Evolutionary conservation across 2,113 vertebrate genomes (phyloP), one percentile per base, ranked within the genome.

Genomic region (Xiphophorus couchianus): DNA sequence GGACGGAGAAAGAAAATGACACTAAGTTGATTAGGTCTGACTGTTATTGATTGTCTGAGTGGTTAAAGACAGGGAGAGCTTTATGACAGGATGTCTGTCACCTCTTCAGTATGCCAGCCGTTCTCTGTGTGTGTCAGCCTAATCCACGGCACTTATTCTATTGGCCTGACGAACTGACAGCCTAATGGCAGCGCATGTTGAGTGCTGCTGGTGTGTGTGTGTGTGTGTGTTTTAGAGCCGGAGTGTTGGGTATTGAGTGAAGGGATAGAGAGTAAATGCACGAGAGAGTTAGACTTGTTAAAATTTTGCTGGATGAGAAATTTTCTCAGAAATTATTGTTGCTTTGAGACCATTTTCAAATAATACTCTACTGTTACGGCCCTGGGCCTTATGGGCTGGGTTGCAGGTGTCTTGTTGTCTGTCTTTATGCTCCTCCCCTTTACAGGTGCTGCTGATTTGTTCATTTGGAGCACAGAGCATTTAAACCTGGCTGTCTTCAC

Each of bases 141-240:
- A 91, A 93, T 93, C 90, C 86, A 76, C 75, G 29, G 63, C 84
- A 86, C 89, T 91, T 92, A 90, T 92, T 92, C 91, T 90, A 84
- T 90, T 93, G 91, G 92, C 89, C 83, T 73, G 88, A 85, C 89
- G 88, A 90, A 91, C 84, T 89, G 89, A 91, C 90, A 88, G 87
- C 76, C 90, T 91, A 91, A 92, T 90, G 76, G 81, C 71, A 54
- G 84, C 70, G 69, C 78, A 78, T 42, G 80, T 73, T 74, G 84
- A 88, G 77, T 88, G 84, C 70, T 13, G 44, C 44, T 48, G 44
- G 14, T 19, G 44, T 14, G 42, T 44, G 42, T 17, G 42, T 44
- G 12, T 44, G 15, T 70, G 48, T 85, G 37, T 74, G n/a, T 71
- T 30, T 76, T 44, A 22, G 15, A 63, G 71, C 64, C 6, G 1